Evolutionary conservation across 2,797 vertebrate species (phyloP).

Genomic region (Arnoldichthys spilopterus): DNA sequence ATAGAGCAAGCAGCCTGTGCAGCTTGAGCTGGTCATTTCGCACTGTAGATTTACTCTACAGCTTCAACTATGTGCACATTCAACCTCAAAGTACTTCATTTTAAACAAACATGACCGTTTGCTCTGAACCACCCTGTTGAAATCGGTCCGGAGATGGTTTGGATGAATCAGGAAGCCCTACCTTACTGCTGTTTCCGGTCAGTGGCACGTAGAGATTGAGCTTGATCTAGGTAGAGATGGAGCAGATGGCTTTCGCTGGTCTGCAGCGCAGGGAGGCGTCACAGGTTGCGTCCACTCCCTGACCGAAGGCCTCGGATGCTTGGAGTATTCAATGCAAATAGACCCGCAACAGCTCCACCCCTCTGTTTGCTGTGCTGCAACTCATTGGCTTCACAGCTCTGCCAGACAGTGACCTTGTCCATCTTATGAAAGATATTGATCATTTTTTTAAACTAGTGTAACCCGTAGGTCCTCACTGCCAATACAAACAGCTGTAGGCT

Average conservation of each 20-base stretch:
- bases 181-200: constrained; percentile 20
- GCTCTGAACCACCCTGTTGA: neutral
- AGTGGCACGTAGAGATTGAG: neutral
- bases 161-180: neutral
- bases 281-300: constrained; percentile 36
- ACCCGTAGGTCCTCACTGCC: neutral
- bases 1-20: neutral
- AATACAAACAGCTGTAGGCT: neutral
- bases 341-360: constrained; percentile 39
- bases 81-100: neutral
- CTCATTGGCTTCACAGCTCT: neutral
- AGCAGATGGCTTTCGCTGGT: constrained; percentile 1
- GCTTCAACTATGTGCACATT: constrained; percentile 4
- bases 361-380: constrained; percentile 26
- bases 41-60: constrained; percentile 31
- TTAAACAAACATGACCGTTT: neutral
- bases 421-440: constrained; percentile 24
- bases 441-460: neutral
- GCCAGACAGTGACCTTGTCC: constrained; percentile 28
- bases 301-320: constrained; percentile 25
- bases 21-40: constrained; percentile 19
- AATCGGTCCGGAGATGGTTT: neutral
- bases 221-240: constrained; percentile 23
- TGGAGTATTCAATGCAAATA: constrained; percentile 51
- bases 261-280: constrained; percentile 4